phyloP scores from a whole-genome alignment of 2,888 invertebrate genomes.

The Sisyra nigra region DNA sequence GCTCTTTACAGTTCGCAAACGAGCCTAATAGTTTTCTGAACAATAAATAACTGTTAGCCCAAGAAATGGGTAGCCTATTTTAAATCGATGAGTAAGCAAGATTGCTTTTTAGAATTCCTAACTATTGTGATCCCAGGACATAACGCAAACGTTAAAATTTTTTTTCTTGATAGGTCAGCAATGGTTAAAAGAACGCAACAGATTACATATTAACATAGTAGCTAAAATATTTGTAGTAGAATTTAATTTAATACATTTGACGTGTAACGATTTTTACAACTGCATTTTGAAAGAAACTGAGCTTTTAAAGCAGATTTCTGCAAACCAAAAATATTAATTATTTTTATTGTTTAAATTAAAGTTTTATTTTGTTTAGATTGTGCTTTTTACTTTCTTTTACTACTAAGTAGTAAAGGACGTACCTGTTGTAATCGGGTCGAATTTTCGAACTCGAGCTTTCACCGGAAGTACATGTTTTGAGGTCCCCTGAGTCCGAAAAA shows the following conservation, averaged over 20 bases:
- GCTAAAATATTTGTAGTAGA: conserved; percentile 9
- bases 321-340: conserved; percentile 8
- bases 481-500: no score
- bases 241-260: conserved; percentile 10
- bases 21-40: conserved; percentile 6
- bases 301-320: conserved; percentile 9
- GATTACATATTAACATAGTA: conserved; percentile 9
- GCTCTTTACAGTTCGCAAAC: no score
- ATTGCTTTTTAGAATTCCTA: conserved; percentile 8
- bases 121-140: conserved; percentile 8
- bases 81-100: conserved; percentile 8
- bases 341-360: no score
- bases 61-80: conserved; percentile 7
- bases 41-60: conserved; percentile 4
- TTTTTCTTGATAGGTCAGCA: conserved; percentile 8
- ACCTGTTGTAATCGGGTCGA: no score
- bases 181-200: conserved; percentile 9
- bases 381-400: no score
- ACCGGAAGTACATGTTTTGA: no score
- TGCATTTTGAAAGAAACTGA: conserved; percentile 9
- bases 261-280: conserved; percentile 8
- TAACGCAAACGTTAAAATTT: conserved; percentile 9
- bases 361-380: no score
- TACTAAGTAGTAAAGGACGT: no score
- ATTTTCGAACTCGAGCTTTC: no score